Conservation (phyloP, 2,113 vertebrate genomes). For the Sisor rabdophorus region DNA sequence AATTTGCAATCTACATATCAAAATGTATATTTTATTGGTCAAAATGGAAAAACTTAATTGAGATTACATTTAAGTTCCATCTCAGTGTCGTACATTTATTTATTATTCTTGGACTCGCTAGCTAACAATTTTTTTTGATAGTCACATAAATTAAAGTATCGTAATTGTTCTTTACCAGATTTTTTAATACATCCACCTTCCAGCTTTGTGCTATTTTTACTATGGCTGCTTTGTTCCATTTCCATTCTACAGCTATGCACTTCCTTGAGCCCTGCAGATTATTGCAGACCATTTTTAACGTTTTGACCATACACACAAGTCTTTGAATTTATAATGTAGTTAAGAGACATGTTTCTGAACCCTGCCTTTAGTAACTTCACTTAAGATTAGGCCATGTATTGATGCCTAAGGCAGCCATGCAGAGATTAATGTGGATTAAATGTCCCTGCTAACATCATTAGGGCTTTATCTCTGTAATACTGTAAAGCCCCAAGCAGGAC, state of each 20-base stretch:
- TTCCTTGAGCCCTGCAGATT: background rate
- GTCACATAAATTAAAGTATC: background rate
- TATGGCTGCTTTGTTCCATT: background rate
- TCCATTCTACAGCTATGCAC: background rate
- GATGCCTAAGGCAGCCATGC: slow-evolving; percentile 8
- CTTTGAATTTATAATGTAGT: no score
- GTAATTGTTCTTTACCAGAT: no score
- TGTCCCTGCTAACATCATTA: slow-evolving; percentile 21
- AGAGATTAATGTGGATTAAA: slow-evolving; percentile 23
- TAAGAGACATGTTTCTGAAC: background rate
- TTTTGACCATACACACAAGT: background rate
- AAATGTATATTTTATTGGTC: no score
- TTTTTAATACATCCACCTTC: background rate
- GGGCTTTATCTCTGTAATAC: slow-evolving; percentile 9
- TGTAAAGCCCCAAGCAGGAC: slow-evolving; percentile 5
- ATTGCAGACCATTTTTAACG: background rate
- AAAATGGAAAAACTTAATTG: no score
- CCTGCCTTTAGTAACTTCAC: background rate
- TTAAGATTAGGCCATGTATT: background rate
- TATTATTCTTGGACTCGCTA: background rate
- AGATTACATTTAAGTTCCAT: no score
- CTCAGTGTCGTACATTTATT: no score
- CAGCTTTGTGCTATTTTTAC: background rate
- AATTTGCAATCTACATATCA: no score
- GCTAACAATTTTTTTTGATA: background rate